Evolutionary conservation across 2,888 invertebrate genomes (phyloP).

Genomic region (Tachystola acroxantha): DNA sequence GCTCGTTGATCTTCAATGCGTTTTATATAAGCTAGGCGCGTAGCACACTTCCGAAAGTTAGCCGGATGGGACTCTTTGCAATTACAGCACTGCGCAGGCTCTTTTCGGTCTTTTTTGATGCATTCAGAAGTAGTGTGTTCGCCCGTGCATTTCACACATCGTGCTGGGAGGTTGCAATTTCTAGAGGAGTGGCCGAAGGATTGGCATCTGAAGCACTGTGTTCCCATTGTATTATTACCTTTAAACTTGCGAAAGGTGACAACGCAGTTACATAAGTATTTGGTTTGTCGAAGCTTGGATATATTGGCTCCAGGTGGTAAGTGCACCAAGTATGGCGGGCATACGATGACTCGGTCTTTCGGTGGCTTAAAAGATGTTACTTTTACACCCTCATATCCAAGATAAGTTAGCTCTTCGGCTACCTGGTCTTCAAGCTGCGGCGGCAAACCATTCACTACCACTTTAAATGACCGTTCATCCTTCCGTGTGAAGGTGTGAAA

Average conservation of each 20-base stretch:
- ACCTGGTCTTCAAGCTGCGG: not conserved
- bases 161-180: too few species aligned
- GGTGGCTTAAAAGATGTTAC: not conserved
- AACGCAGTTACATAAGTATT: constrained; percentile 2
- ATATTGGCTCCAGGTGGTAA: constrained; percentile 3
- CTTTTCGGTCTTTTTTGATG: too few species aligned
- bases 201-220: constrained; percentile 15
- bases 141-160: too few species aligned
- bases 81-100: too few species aligned
- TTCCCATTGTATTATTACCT: constrained; percentile 2
- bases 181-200: constrained; percentile 12
- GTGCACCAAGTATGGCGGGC: not conserved
- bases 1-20: too few species aligned
- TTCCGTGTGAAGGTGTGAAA: not conserved
- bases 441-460: not conserved
- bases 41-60: too few species aligned
- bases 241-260: constrained; percentile 1
- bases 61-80: too few species aligned
- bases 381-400: not conserved
- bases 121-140: too few species aligned
- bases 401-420: not conserved
- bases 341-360: not conserved
- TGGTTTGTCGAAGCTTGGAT: not conserved
- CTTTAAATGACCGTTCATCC: not conserved
- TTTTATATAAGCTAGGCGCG: too few species aligned